phyloP scores from a whole-genome alignment of 2,113 vertebrate species.

The Campylomormyrus tamandua region DNA sequence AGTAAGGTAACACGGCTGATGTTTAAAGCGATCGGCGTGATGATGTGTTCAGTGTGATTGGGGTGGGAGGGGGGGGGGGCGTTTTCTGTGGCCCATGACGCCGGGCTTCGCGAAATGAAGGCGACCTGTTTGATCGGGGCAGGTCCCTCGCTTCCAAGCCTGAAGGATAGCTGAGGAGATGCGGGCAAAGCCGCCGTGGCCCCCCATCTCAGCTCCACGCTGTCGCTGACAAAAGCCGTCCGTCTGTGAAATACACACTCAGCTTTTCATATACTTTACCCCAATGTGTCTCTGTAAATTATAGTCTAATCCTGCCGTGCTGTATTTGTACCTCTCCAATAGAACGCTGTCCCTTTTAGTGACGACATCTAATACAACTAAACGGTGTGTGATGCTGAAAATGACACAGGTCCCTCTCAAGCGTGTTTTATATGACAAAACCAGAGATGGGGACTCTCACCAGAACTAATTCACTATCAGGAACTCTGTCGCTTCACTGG shows the following conservation, averaged over 20 bases:
- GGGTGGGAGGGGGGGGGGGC: background rate
- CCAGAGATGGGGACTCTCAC: background rate
- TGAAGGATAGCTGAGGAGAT: constrained; percentile 25
- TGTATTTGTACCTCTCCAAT: background rate
- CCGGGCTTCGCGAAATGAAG: background rate
- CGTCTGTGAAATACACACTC: background rate
- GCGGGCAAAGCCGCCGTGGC: background rate
- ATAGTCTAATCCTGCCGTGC: background rate
- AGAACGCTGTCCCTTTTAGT: background rate
- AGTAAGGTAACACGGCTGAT: background rate
- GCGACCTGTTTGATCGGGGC: constrained; percentile 24
- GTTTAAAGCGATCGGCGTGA: background rate
- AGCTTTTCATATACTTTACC: background rate
- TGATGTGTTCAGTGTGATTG: background rate
- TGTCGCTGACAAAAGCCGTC: background rate
- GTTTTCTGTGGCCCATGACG: background rate
- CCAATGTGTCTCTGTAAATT: background rate
- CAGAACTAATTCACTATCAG: background rate
- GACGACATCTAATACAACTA: background rate
- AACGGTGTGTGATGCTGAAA: background rate
- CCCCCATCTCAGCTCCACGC: background rate
- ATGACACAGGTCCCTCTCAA: background rate
- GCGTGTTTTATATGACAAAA: background rate
- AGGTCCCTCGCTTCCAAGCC: constrained; percentile 41
- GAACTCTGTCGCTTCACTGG: background rate